Conservation (phyloP, 2,888 invertebrate species). For the Dolichopus griseipennis region DNA sequence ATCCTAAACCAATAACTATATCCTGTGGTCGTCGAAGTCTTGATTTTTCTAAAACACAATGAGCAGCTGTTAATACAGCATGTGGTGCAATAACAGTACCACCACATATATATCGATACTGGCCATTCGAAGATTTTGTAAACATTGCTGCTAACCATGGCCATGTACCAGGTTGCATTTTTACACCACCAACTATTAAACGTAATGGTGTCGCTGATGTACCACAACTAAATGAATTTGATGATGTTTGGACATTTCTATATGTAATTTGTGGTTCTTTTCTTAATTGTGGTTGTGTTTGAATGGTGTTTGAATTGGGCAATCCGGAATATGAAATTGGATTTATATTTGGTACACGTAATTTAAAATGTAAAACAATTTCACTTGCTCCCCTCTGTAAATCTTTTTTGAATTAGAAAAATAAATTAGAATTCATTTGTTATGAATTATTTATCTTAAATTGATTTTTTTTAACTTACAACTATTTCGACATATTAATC, state of each 20-base stretch:
- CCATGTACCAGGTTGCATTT: conserved; percentile 48
- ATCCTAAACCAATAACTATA: conserved; percentile 40
- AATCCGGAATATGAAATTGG: neutral
- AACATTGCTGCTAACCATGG: conserved; percentile 61
- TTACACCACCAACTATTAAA: conserved; percentile 19
- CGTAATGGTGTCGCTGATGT: conserved; percentile 21
- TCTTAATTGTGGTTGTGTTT: no score
- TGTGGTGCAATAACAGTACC: conserved; percentile 35
- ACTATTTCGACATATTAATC: conserved; percentile 47
- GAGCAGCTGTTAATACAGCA: conserved; percentile 23
- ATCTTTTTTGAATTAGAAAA: neutral
- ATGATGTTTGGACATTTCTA: neutral
- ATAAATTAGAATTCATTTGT: neutral
- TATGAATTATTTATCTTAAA: no score
- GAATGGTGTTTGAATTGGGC: neutral
- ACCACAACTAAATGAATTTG: conserved; percentile 21
- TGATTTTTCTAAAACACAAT: neutral
- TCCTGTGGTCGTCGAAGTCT: conserved; percentile 19
- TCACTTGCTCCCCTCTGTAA: conserved; percentile 25
- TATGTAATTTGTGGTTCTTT: no score
- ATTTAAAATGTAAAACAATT: conserved; percentile 8
- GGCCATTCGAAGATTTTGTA: conserved; percentile 36
- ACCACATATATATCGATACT: conserved; percentile 37
- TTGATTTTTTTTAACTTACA: conserved; percentile 16
- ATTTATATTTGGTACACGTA: conserved; percentile 4